Evolutionary conservation across 2,888 invertebrate species (phyloP).

Genomic region (Metellina segmentata): DNA sequence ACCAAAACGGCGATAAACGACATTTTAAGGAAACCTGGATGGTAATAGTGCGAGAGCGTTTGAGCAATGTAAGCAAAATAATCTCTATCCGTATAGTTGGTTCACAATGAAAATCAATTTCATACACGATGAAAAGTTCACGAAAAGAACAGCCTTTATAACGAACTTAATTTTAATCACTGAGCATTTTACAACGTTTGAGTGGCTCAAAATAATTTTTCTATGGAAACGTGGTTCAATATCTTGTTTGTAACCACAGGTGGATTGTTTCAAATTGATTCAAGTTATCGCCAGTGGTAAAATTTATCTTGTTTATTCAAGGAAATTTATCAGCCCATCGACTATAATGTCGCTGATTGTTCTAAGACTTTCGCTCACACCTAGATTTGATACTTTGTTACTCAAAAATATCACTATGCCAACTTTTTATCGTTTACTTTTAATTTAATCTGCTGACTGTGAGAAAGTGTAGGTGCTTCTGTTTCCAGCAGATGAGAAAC

Average conservation of each 20-base stretch:
- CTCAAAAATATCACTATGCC: conserved; percentile 5
- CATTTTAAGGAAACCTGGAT: no score
- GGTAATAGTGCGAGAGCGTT: no score
- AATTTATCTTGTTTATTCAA: conserved; percentile 45
- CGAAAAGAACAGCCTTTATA: no score
- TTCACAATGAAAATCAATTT: no score
- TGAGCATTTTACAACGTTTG: no score
- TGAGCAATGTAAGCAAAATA: no score
- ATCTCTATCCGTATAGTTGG: no score
- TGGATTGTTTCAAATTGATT: conserved; percentile 41
- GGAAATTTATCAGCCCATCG: conserved; percentile 20
- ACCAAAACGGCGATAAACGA: no score
- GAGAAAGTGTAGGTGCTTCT: conserved; percentile 12
- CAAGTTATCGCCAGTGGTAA: conserved; percentile 7
- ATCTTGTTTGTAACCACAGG: conserved; percentile 32
- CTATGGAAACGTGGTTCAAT: not conserved
- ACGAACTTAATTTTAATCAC: no score
- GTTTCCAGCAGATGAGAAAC: not conserved
- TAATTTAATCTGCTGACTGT: conserved; percentile 17
- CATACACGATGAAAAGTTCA: no score
- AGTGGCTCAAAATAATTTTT: no score
- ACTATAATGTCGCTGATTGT: conserved; percentile 26
- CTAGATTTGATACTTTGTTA: conserved; percentile 38
- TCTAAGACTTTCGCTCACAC: conserved; percentile 22
- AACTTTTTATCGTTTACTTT: conserved; percentile 27